Evolutionary conservation across 2,113 vertebrate species (phyloP), one percentile per base, ranked within the genome.

Genomic region (Barnardius zonarius): DNA sequence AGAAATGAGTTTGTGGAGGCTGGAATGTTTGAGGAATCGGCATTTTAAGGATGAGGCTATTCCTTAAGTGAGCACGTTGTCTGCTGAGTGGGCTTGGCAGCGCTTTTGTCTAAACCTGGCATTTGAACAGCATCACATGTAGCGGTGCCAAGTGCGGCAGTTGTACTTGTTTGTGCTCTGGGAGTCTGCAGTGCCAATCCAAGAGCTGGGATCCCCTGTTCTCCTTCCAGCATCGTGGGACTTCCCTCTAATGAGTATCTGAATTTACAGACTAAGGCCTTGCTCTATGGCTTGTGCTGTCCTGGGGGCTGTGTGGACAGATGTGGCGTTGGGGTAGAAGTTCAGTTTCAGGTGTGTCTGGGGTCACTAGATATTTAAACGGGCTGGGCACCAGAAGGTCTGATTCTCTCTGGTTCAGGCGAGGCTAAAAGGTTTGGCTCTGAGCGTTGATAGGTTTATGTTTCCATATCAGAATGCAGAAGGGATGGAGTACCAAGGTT

Each of bases 351-450:
- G 77, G 30, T 88, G 69, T 10, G 84, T 70, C 37, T 57, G 57
- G 66, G 61, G 62, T 97, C 78, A 49, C 51, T 23, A 76, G 78
- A 69, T 61, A 86, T 96, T 94, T 80, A 90, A 93, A 89, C 83
- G 85, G 75, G 57, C n/a, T 33, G 68, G 73, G 84, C 48, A 88
- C 73, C 87, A 70, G 88, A 84, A 77, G 96, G 94, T 95, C 86
- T 57, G 19, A 90, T 87, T 86, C 63, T 86, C 59, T 84, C 88
- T 92, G 76, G 43, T 94, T 96, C 43, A 68, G 64, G 67, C 96
- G 78, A 74, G 81, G 63, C 69, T 70, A 31, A 63, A 83, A 96
- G 54, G 23, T 78, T 67, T 62, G 41, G 28, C 59, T 83, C 43
- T 84, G 76, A 93, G 70, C 86, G 83, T 84, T 83, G 54, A 46